phyloP scores from a whole-genome alignment of 1,140 invertebrate species.

The Temnothorax longispinosus region DNA sequence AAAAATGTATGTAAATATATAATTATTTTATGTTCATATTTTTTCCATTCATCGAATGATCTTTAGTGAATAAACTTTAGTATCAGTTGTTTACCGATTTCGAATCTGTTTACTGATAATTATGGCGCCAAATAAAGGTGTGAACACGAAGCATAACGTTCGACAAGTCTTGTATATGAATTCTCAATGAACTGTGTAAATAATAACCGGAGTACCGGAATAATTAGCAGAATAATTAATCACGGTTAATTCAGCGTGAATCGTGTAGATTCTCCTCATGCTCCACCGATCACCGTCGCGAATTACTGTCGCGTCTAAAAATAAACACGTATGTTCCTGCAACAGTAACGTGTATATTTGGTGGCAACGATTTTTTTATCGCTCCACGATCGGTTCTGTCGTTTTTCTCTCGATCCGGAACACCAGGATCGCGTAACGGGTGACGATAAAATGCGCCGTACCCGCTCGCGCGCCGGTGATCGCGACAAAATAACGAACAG shows the following conservation, averaged over 20 bases:
- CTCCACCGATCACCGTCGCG: neutral
- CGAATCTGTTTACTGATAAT: neutral
- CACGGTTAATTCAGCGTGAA: constrained; percentile 40
- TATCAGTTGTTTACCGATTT: neutral
- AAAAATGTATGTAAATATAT: neutral
- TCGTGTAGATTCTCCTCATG: constrained; percentile 11
- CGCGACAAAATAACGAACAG: constrained; percentile 76
- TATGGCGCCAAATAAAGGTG: neutral
- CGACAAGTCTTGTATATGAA: constrained; percentile 4
- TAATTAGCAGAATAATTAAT: constrained; percentile 58
- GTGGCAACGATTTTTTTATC: constrained; percentile 58
- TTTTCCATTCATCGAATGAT: neutral
- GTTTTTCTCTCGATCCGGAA: constrained; percentile 22
- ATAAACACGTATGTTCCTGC: neutral
- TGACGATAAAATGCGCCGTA: constrained; percentile 64
- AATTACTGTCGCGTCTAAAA: constrained; percentile 20
- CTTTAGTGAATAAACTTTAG: neutral
- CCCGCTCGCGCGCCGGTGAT: constrained; percentile 31
- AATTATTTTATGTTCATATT: neutral
- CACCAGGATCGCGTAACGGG: constrained; percentile 32
- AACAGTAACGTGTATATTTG: neutral
- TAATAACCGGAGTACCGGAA: constrained; percentile 27
- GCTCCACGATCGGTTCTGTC: neutral
- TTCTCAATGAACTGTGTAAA: constrained; percentile 10
- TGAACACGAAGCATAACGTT: neutral